Conservation (phyloP, 2,113 vertebrate species). For the Psophia crepitans region DNA sequence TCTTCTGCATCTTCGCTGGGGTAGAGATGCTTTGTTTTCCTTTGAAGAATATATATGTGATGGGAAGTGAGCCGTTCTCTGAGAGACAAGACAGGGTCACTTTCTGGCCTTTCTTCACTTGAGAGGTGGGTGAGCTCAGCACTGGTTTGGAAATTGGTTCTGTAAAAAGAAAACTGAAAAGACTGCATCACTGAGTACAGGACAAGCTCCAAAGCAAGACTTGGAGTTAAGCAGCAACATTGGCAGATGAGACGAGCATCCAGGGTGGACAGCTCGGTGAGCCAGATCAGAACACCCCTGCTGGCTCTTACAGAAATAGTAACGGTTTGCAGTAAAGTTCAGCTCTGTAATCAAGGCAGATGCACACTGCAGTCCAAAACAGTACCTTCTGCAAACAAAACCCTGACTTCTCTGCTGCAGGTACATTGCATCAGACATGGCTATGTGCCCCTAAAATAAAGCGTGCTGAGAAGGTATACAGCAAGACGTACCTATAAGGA, state of each 20-base stretch:
- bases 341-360: background rate
- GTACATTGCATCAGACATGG: background rate
- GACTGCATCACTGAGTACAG: background rate
- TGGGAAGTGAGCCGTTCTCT: constrained; percentile 14
- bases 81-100: constrained; percentile 46
- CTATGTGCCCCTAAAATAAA: background rate
- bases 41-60: constrained; percentile 48
- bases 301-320: background rate
- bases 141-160: constrained; percentile 40
- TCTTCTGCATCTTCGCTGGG: background rate
- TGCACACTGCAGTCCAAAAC: background rate
- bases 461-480: background rate
- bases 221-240: background rate
- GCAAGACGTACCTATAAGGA: constrained; percentile 31
- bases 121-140: constrained; percentile 9
- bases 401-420: background rate
- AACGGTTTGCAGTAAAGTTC: background rate
- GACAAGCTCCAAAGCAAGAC: background rate
- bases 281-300: background rate
- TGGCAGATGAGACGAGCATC: background rate
- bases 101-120: background rate
- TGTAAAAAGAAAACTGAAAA: constrained; percentile 10
- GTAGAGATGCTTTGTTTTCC: background rate
- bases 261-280: background rate
- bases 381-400: background rate